phyloP scores from a whole-genome alignment of 2,797 vertebrate genomes.

The Helarctos malayanus region DNA sequence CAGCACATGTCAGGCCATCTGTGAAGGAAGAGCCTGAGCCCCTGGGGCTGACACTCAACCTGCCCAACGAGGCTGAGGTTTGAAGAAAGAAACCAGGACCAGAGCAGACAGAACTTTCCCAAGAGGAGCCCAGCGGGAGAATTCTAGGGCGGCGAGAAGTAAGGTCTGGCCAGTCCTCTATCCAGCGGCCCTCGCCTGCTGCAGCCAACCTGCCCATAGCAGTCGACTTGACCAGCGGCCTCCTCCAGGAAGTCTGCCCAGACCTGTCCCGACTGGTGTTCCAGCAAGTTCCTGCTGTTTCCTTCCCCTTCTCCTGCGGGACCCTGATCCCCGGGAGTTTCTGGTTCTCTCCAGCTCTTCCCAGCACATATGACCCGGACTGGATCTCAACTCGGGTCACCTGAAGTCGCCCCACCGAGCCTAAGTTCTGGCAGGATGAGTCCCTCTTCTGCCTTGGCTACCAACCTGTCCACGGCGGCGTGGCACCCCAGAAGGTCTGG shows the following conservation, averaged over 20 bases:
- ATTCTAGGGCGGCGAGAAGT: accelerated
- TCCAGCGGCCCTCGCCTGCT: background rate
- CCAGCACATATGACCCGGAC: background rate
- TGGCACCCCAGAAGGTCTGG: accelerated
- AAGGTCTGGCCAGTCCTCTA: accelerated
- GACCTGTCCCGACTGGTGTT: accelerated
- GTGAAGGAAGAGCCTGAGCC: background rate
- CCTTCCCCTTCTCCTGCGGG: background rate
- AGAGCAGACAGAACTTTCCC: accelerated
- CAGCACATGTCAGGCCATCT: accelerated
- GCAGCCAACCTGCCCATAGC: accelerated
- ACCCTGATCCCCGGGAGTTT: accelerated
- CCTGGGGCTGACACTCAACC: background rate
- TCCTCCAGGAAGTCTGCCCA: background rate
- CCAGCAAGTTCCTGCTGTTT: background rate
- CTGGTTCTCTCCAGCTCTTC: background rate
- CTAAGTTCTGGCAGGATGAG: accelerated
- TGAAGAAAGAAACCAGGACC: background rate
- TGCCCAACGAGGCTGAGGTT: accelerated
- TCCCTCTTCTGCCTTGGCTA: too few species aligned
- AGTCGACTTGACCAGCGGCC: background rate
- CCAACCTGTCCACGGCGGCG: accelerated
- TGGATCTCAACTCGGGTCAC: background rate
- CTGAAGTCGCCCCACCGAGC: background rate
- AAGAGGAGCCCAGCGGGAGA: accelerated